phyloP scores from a whole-genome alignment of 2,888 invertebrate genomes.

The Ormyrus pomaceus region DNA sequence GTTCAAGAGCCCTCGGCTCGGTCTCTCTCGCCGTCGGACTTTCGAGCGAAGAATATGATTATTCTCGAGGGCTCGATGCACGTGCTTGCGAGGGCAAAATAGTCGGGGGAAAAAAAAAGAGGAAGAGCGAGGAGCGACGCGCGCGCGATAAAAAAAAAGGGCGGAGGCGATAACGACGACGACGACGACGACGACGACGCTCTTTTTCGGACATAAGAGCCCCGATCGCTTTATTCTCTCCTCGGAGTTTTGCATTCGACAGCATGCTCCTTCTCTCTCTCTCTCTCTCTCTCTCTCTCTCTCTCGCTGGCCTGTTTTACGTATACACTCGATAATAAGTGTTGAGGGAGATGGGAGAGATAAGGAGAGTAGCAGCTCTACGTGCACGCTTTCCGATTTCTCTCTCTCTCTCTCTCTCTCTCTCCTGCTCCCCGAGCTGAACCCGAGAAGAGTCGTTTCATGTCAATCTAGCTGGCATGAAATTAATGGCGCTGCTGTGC shows the following conservation, averaged over 20 bases:
- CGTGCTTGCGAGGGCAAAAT: slow-evolving; percentile 19
- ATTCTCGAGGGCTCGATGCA: slow-evolving; percentile 36
- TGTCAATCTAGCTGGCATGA: slow-evolving; percentile 64
- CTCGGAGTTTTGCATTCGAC: slow-evolving; percentile 69
- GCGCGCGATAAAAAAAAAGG: neutral
- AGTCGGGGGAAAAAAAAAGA: slow-evolving; percentile 20
- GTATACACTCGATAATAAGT: slow-evolving; percentile 60
- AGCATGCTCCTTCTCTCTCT: slow-evolving; percentile 64
- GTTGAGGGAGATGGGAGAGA: slow-evolving; percentile 55
- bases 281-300: slow-evolving; percentile 40
- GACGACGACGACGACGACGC: slow-evolving; percentile 15
- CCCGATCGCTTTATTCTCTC: slow-evolving; percentile 65
- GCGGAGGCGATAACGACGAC: neutral
- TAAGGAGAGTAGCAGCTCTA: neutral
- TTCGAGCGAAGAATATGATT: slow-evolving; percentile 17
- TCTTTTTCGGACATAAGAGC: slow-evolving; percentile 68
- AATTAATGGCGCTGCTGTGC: slow-evolving; percentile 63
- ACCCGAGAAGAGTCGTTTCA: slow-evolving; percentile 57
- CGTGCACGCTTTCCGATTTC: slow-evolving; percentile 11
- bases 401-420: slow-evolving; percentile 13
- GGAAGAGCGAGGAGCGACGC: neutral
- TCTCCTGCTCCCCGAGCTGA: neutral
- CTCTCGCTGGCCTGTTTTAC: slow-evolving; percentile 59
- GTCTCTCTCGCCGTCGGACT: neutral
- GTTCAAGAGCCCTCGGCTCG: slow-evolving; percentile 26